Evolutionary conservation across 1,140 invertebrate species (phyloP).

Genomic region (Lucilia sericata): DNA sequence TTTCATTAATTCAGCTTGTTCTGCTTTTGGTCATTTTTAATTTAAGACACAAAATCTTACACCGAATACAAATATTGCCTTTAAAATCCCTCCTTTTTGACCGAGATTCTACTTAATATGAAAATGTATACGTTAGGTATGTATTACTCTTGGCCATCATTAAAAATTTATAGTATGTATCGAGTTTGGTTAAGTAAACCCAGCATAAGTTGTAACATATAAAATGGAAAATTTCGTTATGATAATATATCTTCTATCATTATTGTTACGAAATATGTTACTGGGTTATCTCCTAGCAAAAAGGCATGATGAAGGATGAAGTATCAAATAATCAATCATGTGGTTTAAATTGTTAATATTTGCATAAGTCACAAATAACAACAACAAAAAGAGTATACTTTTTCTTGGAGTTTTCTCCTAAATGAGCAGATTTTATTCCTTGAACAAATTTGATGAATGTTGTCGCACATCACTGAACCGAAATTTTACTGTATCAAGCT

Average conservation of each 20-base stretch:
- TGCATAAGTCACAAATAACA: constrained; percentile 33
- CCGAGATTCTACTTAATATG: background rate
- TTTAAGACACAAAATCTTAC: background rate
- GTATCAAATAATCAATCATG: constrained; percentile 42
- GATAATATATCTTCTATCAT: too few species aligned
- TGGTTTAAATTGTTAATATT: constrained; percentile 39
- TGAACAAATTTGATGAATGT: background rate
- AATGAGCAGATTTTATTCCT: constrained; percentile 1
- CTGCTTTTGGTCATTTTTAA: constrained; percentile 3
- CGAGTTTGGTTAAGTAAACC: background rate
- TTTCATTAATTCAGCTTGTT: background rate
- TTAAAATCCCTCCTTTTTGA: background rate
- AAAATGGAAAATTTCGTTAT: too few species aligned
- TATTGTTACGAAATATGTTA: background rate
- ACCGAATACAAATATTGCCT: background rate
- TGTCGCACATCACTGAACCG: constrained; percentile 31
- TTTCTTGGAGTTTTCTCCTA: constrained; percentile 9
- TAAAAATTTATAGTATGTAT: background rate
- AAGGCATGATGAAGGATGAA: background rate
- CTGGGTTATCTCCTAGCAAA: background rate
- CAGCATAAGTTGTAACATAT: background rate
- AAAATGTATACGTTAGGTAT: background rate
- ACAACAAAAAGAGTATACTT: background rate
- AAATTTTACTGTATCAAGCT: background rate
- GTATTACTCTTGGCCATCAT: background rate